A percentile compares a stretch with the other conserved stretches of the same genome.
Conservation (phyloP, 2,888 invertebrate genomes). For the Agrilus mali region DNA sequence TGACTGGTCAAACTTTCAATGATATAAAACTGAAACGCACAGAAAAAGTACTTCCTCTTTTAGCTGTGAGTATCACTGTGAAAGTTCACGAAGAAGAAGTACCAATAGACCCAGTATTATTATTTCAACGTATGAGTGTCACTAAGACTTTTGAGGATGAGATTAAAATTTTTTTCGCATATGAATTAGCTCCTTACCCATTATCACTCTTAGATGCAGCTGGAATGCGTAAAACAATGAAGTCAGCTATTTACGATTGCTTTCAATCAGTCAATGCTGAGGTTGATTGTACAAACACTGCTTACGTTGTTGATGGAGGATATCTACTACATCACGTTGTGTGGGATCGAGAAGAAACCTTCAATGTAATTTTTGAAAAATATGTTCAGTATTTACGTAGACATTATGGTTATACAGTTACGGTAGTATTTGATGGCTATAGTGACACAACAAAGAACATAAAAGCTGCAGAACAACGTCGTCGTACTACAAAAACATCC, state of each 20-base stretch:
- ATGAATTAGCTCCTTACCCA: conserved; percentile 13
- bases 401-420: conserved; percentile 15
- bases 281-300: neutral
- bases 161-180: conserved; percentile 10
- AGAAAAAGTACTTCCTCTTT: conserved; percentile 24
- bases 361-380: conserved; percentile 10
- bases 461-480: conserved; percentile 11
- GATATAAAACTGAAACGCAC: conserved; percentile 24
- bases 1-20: conserved; percentile 16
- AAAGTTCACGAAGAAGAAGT: conserved; percentile 24
- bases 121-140: conserved; percentile 16
- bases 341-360: conserved; percentile 14
- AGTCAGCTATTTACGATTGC: conserved; percentile 9
- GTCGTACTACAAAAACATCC: too few species aligned
- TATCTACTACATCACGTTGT: conserved; percentile 18
- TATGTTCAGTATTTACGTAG: conserved; percentile 18
- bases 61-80: conserved; percentile 18
- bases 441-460: conserved; percentile 18
- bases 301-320: conserved; percentile 20
- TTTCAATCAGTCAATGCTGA: neutral
- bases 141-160: conserved; percentile 12
- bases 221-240: conserved; percentile 14
- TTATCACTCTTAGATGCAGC: conserved; percentile 11
- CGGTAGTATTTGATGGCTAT: conserved; percentile 21
- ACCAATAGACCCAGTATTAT: conserved; percentile 12